These are phyloP conservation scores for Drosophila nebulosa DNA, from an alignment of 1,140 invertebrate species.

Conservation along the genomic window DNA sequence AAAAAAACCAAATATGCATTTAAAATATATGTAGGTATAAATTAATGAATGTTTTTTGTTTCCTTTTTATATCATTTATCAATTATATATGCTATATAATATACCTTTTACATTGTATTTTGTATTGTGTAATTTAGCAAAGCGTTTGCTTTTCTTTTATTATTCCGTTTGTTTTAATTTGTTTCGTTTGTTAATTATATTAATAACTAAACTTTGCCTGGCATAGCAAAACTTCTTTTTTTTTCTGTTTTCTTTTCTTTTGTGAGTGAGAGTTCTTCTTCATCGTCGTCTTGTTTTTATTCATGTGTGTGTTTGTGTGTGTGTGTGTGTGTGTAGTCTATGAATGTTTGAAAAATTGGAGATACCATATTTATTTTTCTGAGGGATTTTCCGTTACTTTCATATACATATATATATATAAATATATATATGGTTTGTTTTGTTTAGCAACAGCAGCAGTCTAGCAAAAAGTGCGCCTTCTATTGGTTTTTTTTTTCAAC, in stretches of 20 bases:
- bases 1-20: slow-evolving; percentile 70
- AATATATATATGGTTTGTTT: slow-evolving; percentile 17
- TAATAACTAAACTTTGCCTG: slow-evolving; percentile 69
- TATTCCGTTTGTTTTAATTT: slow-evolving; percentile 21
- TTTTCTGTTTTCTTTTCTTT: slow-evolving; percentile 3
- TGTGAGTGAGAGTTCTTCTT: slow-evolving; percentile 9
- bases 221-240: slow-evolving; percentile 39
- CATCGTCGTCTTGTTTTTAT: neutral
- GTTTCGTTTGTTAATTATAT: slow-evolving; percentile 20
- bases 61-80: slow-evolving; percentile 62
- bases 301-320: neutral
- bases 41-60: slow-evolving; percentile 40
- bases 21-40: slow-evolving; percentile 70
- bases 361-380: neutral
- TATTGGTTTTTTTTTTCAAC: slow-evolving; percentile 32
- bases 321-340: slow-evolving; percentile 13
- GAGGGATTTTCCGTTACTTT: neutral
- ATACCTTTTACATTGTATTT: slow-evolving; percentile 75
- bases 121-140: slow-evolving; percentile 69
- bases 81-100: slow-evolving; percentile 74
- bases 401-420: too few relatives aligned
- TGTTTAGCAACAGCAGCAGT: slow-evolving; percentile 45
- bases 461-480: slow-evolving; percentile 38
- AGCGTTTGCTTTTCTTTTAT: slow-evolving; percentile 53
- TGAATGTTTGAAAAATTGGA: slow-evolving; percentile 2